Evolutionary conservation across 2,113 vertebrate genomes (phyloP).

Genomic region (Ellobius talpinus): DNA sequence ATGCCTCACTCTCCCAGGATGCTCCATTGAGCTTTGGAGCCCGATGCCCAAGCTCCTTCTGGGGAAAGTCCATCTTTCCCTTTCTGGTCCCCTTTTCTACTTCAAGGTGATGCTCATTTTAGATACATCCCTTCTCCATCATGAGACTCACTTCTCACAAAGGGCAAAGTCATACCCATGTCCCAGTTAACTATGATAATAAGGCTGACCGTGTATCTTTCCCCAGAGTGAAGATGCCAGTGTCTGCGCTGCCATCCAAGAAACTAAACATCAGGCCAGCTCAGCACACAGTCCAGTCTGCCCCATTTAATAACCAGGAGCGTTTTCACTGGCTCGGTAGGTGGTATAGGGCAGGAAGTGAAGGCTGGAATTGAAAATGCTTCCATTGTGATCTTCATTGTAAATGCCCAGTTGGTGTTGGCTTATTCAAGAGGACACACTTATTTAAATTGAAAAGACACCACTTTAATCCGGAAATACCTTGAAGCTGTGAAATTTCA

Average conservation of each 20-base stretch:
- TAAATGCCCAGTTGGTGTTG: not conserved
- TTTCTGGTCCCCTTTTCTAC: not conserved
- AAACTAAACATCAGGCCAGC: not conserved
- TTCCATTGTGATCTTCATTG: not conserved
- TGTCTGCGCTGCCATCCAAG: not conserved
- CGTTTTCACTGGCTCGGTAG: not conserved
- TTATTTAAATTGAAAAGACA: not conserved
- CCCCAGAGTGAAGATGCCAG: not conserved
- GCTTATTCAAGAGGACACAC: not conserved
- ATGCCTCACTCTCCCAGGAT: not conserved
- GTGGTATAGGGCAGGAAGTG: not conserved
- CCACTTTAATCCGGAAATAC: not conserved
- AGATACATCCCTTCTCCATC: not conserved
- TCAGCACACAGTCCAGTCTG: not conserved
- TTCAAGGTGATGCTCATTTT: not conserved
- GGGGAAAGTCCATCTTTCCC: not conserved
- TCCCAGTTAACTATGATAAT: not conserved
- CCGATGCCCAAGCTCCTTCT: not conserved
- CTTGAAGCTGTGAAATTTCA: slow-evolving; percentile 17
- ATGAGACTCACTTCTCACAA: slow-evolving; percentile 15
- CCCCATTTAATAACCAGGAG: not conserved
- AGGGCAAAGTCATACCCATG: not conserved
- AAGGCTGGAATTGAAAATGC: not conserved
- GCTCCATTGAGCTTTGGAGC: not conserved
- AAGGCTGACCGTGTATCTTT: not conserved